phyloP scores from a whole-genome alignment of 1,140 invertebrate species.

The Bilobella aurantiaca region DNA sequence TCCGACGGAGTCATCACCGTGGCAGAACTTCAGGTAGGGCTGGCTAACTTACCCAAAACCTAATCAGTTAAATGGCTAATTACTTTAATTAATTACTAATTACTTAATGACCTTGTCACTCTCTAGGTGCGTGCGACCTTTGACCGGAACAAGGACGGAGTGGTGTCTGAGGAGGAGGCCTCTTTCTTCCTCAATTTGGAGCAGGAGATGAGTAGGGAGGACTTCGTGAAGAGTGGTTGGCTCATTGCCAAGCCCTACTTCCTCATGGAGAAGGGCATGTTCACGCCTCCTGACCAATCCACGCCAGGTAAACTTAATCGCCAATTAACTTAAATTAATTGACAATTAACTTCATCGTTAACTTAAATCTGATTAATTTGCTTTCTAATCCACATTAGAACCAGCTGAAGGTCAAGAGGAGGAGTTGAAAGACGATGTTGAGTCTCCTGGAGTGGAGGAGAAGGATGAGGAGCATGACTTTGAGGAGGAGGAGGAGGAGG shows the following conservation, averaged over 20 bases:
- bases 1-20: slow-evolving; percentile 58
- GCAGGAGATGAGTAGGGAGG: slow-evolving; percentile 56
- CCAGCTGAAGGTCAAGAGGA: slow-evolving; percentile 19
- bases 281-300: slow-evolving; percentile 26
- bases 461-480: slow-evolving; percentile 8
- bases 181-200: slow-evolving; percentile 61
- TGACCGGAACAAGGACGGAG: slow-evolving; percentile 79
- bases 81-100: no score
- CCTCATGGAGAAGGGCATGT: slow-evolving; percentile 47
- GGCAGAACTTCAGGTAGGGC: slow-evolving; percentile 68
- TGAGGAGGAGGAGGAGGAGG: slow-evolving; percentile 38
- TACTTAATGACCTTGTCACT: no score
- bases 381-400: neutral
- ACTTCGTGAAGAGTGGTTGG: slow-evolving; percentile 62
- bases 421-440: no score
- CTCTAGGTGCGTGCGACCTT: slow-evolving; percentile 62
- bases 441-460: slow-evolving; percentile 22
- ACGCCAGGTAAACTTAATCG: no score
- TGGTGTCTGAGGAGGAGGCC: slow-evolving; percentile 73
- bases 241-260: slow-evolving; percentile 64
- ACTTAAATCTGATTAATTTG: no score
- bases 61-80: no score
- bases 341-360: no score
- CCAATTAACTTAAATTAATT: no score
- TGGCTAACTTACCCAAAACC: no score